Percentiles rank a stretch among this genome's conserved stretches.
phyloP scores from a whole-genome alignment of 2,797 vertebrate species.

The Toxotes lorentzi region DNA sequence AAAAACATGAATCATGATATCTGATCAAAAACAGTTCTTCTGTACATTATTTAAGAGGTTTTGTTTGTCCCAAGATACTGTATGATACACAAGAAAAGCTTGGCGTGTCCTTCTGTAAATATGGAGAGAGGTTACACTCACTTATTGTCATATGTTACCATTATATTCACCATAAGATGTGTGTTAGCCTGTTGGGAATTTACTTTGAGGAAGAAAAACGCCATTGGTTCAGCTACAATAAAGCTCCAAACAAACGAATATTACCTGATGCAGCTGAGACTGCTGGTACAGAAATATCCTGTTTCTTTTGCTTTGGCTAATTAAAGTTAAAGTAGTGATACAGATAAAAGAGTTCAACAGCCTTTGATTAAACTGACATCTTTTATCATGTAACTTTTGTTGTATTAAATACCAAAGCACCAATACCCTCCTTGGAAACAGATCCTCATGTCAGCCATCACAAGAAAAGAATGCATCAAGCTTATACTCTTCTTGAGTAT shows the following conservation, averaged over 20 bases:
- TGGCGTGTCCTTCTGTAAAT: neutral
- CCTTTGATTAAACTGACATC: conserved; percentile 19
- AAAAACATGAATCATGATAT: neutral
- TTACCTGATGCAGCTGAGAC: neutral
- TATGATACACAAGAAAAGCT: neutral
- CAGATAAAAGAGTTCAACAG: neutral
- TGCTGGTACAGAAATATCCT: neutral
- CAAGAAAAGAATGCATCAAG: neutral
- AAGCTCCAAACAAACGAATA: conserved; percentile 9
- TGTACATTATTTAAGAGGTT: neutral
- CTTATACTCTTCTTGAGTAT: neutral
- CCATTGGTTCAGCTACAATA: neutral
- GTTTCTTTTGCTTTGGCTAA: neutral
- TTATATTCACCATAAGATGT: neutral
- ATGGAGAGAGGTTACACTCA: neutral
- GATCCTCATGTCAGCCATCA: conserved; percentile 3
- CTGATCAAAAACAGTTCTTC: neutral
- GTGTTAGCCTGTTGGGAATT: neutral
- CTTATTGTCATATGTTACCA: neutral
- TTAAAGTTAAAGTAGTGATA: conserved; percentile 12
- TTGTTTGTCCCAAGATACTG: neutral
- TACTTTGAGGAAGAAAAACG: neutral
- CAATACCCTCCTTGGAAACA: conserved; percentile 1
- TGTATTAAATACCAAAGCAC: conserved; percentile 2
- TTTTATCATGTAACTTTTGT: conserved; percentile 1